A percentile compares a stretch with the other conserved stretches of the same genome.
phyloP scores from a whole-genome alignment of 2,888 invertebrate species.

The Cephalotes varians region DNA sequence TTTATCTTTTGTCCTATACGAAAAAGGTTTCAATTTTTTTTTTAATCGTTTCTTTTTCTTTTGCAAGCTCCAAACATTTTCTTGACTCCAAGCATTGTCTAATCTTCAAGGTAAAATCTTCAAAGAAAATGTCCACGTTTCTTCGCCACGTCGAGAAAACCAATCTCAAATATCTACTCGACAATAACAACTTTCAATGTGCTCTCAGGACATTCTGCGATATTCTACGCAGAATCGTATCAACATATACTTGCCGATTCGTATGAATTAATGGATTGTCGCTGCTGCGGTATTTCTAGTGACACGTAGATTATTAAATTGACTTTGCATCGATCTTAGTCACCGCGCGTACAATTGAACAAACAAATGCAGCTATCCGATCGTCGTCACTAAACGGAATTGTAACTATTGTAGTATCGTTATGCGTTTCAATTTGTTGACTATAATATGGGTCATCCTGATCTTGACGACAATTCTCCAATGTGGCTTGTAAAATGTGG shows the following conservation, averaged over 20 bases:
- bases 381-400: slow-evolving; percentile 31
- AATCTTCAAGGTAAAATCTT: background rate
- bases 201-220: background rate
- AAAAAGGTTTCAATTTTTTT: background rate
- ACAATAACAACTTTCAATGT: background rate
- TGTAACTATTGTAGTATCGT: slow-evolving; percentile 26
- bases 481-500: background rate
- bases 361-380: slow-evolving; percentile 55
- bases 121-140: background rate
- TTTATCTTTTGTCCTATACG: too few relatives aligned
- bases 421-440: slow-evolving; percentile 47
- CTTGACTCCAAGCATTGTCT: background rate
- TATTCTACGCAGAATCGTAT: background rate
- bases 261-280: slow-evolving; percentile 3
- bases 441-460: slow-evolving; percentile 13
- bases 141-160: background rate
- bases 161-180: slow-evolving; percentile 5
- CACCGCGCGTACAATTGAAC: slow-evolving; percentile 55
- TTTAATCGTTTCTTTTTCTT: background rate
- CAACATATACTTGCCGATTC: background rate
- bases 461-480: slow-evolving; percentile 20
- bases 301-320: slow-evolving; percentile 62
- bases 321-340: slow-evolving; percentile 67
- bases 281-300: background rate
- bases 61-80: background rate